Conservation (phyloP, 1,140 invertebrate genomes). For the Drosophila takahashii region DNA sequence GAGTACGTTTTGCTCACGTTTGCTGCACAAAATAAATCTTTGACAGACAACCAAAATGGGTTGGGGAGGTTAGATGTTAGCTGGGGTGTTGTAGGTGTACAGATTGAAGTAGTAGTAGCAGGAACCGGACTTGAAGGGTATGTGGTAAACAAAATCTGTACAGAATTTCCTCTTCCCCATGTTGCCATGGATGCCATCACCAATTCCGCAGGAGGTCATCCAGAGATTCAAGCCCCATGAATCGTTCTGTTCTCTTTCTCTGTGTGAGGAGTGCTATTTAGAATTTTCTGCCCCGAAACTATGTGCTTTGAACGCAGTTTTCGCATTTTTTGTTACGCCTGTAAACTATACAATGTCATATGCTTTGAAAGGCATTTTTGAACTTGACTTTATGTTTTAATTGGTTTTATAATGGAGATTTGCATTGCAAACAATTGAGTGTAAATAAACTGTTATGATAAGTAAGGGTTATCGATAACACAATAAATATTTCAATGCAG, state of each 20-base stretch:
- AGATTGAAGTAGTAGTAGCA: neutral
- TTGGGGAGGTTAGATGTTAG: neutral
- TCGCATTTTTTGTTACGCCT: neutral
- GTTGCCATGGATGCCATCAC: neutral
- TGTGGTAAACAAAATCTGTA: constrained; percentile 6
- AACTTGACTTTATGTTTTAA: neutral
- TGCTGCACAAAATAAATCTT: constrained; percentile 58
- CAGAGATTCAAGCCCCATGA: constrained; percentile 3
- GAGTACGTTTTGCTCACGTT: constrained; percentile 33
- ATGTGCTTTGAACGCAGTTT: neutral
- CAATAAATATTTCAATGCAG: no score
- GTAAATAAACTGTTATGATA: no score
- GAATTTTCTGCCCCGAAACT: neutral
- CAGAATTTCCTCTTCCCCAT: neutral
- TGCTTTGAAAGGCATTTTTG: neutral
- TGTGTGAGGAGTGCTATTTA: neutral
- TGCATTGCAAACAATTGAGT: no score
- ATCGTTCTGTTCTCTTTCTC: neutral
- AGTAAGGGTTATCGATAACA: no score
- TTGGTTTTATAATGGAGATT: neutral
- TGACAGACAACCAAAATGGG: constrained; percentile 14
- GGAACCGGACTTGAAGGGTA: neutral
- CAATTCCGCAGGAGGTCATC: constrained; percentile 4
- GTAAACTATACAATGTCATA: neutral
- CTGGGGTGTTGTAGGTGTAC: neutral